Evolutionary conservation across 2,888 invertebrate genomes (phyloP).

Genomic region (Brachypterus glaber): DNA sequence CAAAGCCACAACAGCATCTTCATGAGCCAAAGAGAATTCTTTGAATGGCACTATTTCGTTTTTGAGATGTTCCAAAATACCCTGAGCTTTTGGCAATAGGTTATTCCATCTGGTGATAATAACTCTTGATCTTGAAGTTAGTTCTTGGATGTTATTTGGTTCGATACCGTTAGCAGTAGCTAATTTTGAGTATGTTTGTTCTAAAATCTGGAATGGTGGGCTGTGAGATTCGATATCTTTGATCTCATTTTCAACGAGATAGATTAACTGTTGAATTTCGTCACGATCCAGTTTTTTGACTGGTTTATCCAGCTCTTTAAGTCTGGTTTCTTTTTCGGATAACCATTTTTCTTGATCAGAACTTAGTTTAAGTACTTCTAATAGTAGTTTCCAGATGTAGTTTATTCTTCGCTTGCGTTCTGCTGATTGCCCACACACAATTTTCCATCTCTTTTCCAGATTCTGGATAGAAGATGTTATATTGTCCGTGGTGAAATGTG

Average conservation of each 20-base stretch:
- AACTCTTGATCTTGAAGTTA: conserved; percentile 51
- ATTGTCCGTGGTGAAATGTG: conserved; percentile 60
- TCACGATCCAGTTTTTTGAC: conserved; percentile 48
- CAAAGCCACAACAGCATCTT: conserved; percentile 58
- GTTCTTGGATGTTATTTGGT: conserved; percentile 55
- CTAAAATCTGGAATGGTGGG: conserved; percentile 52
- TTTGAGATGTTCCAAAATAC: conserved; percentile 49
- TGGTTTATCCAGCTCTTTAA: conserved; percentile 51
- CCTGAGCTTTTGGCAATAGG: conserved; percentile 50
- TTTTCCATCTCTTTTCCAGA: conserved; percentile 71
- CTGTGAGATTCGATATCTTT: conserved; percentile 48
- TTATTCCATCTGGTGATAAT: conserved; percentile 57
- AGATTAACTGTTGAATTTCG: conserved; percentile 49
- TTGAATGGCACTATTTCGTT: conserved; percentile 52
- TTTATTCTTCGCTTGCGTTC: conserved; percentile 61
- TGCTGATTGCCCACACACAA: conserved; percentile 62
- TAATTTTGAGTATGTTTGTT: conserved; percentile 60
- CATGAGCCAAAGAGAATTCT: conserved; percentile 63
- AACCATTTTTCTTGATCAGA: conserved; percentile 53
- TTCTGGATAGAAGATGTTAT: conserved; percentile 58
- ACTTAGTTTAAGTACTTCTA: conserved; percentile 48
- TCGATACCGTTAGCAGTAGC: conserved; percentile 59
- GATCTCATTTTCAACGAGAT: conserved; percentile 46
- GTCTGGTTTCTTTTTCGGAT: conserved; percentile 50
- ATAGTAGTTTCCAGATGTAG: conserved; percentile 50